Percentiles rank a stretch among this genome's conserved stretches.
Conservation (phyloP, 1,140 invertebrate species). For the Neuroterus valhalla region DNA sequence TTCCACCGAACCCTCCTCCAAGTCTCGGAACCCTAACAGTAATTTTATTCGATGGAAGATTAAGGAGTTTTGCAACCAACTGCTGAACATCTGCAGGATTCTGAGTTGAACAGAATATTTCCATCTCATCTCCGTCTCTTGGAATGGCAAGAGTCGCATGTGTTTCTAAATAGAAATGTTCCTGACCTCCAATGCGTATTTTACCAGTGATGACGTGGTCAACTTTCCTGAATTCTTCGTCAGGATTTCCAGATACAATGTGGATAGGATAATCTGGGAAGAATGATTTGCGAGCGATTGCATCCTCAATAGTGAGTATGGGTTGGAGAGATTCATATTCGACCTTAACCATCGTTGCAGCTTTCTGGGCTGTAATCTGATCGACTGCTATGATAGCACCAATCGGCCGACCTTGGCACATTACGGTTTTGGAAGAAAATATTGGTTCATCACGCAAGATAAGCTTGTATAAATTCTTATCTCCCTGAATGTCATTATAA, state of each 20-base stretch:
- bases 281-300: constrained; percentile 83
- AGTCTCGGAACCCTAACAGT: constrained; percentile 87
- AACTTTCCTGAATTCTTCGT: constrained; percentile 79
- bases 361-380: constrained; percentile 84
- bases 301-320: constrained; percentile 84
- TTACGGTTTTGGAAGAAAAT: constrained; percentile 68
- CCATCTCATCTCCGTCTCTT: constrained; percentile 88
- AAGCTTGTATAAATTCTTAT: background rate
- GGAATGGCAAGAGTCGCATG: constrained; percentile 86
- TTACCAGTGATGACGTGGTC: constrained; percentile 82
- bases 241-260: constrained; percentile 81
- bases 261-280: constrained; percentile 74
- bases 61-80: constrained; percentile 82
- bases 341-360: constrained; percentile 83
- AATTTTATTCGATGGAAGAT: constrained; percentile 85
- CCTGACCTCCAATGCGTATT: constrained; percentile 90
- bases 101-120: constrained; percentile 89
- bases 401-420: constrained; percentile 85
- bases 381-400: constrained; percentile 85
- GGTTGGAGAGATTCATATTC: constrained; percentile 85
- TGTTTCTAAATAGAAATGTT: constrained; percentile 97
- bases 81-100: constrained; percentile 86
- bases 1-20: constrained; percentile 97
- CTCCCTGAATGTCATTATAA: constrained; percentile 65
- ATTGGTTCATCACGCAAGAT: background rate